Base-by-base conservation (phyloP, 1,140 invertebrate genomes). In the Drosophila lacteicornis region DNA sequence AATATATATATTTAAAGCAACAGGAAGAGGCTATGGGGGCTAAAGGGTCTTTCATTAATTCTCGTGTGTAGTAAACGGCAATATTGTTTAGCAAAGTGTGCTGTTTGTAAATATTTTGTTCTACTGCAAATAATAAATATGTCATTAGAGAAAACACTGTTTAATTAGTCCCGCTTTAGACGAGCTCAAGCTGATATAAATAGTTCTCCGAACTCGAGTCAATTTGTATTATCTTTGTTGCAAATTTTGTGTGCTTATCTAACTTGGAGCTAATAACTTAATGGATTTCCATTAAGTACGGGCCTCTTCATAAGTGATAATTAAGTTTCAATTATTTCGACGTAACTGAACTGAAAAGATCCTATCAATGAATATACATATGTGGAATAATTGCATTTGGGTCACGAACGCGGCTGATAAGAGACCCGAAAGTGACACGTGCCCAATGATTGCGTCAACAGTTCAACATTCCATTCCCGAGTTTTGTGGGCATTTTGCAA, bases 401-500 rank as follows among this genome's bases (percentile, higher is more conserved):
- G 62, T 55, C 67, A 70, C 49, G 67, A 63, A 55, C 61, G 61
- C 22, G 50, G 22, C 19, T 59, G 70, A 74, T 74, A 59, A 68
- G 12, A 42, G 46, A 3, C 11, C 6, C 36, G 22, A 53, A 50
- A 57, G 13, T 56, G 38, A 33, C 70, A 56, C 70, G 50, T 73
- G 66, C 38, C 40, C 30, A 36, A 50, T 38, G 36, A 67, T 49
- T 33, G 25, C 27, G 11, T 63, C 50, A 17, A 33, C 7, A 25
- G 12, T 45, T 45, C 15, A 43, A n/a, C 30, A 53, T 49, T 49
- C 38, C 49, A 50, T 22, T 46, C 22, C 22, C 22, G 19, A 58
- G 53, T 47, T 22, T 75, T 25, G 19, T 49, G 19, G 25, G 55
- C 36, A 76, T 71, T 68, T 81, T 81, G 79, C 82, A 85, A 82